Percentiles rank a stretch among this genome's conserved stretches.
These are phyloP conservation scores for Labeo catla DNA, from an alignment of 2,113 vertebrate genomes.

Conservation along the genomic window DNA sequence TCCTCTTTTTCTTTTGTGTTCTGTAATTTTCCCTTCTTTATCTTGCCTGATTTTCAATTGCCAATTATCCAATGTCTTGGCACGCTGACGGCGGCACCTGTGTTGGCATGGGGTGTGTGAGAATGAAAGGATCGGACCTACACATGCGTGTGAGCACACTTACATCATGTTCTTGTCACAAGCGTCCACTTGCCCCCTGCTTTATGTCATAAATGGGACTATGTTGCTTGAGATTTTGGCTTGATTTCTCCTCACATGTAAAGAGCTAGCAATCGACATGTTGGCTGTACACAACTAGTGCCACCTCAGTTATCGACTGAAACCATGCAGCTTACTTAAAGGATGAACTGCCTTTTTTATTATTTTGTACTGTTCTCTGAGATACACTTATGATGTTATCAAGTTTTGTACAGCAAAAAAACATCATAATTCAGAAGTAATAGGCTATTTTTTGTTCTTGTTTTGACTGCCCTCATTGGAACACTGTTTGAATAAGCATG, in stretches of 20 bases:
- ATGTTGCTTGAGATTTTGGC: conserved; percentile 43
- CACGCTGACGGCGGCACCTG: conserved; percentile 54
- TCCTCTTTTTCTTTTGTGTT: conserved; percentile 45
- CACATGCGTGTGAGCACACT: conserved; percentile 6
- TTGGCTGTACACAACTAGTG: background rate
- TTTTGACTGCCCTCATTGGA: too few relatives aligned
- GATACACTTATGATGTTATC: too few relatives aligned
- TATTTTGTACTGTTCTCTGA: too few relatives aligned
- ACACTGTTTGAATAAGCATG: too few relatives aligned
- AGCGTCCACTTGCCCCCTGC: conserved; percentile 46
- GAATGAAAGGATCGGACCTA: conserved; percentile 55
- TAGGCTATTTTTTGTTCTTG: too few relatives aligned
- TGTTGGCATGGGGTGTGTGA: conserved; percentile 47
- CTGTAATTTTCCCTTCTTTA: conserved; percentile 38
- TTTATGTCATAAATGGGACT: conserved; percentile 35
- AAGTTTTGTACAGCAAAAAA: too few relatives aligned
- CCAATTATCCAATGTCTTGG: conserved; percentile 56
- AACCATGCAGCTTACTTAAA: background rate
- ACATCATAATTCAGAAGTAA: too few relatives aligned
- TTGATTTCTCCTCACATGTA: conserved; percentile 33
- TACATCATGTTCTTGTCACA: conserved; percentile 34
- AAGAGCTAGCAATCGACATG: background rate
- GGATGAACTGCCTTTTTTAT: too few relatives aligned
- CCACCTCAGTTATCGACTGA: background rate
- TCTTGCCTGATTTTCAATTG: conserved; percentile 51